These are phyloP conservation scores for Neodontobutis hainanensis DNA, from an alignment of 2,113 vertebrate genomes.

Conservation along the genomic window DNA sequence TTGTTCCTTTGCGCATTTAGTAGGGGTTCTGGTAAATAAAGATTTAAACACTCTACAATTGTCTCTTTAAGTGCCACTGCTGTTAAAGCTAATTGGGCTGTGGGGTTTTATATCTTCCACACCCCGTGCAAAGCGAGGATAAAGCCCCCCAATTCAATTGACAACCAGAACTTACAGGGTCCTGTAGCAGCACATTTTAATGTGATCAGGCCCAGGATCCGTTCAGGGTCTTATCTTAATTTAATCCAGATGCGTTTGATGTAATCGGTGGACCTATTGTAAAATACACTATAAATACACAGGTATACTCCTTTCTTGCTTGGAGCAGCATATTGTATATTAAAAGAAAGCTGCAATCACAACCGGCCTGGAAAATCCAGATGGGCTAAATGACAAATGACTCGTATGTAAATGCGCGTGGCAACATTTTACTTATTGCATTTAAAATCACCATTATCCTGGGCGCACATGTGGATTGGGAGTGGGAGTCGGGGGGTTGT, in stretches of 20 bases:
- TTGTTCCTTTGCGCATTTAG: conserved; percentile 88
- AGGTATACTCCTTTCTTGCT: neutral
- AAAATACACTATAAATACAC: neutral
- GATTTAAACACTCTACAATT: conserved; percentile 92
- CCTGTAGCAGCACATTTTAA: conserved; percentile 39
- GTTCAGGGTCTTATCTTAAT: conserved; percentile 8
- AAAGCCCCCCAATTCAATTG: conserved; percentile 55
- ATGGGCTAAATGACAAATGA: conserved; percentile 71
- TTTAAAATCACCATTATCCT: conserved; percentile 81
- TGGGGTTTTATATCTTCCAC: conserved; percentile 81
- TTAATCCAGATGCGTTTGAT: neutral
- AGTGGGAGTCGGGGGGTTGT: conserved; percentile 65
- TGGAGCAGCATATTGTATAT: conserved; percentile 11
- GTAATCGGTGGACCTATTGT: neutral
- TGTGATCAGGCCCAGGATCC: neutral
- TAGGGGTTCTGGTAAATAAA: conserved; percentile 93
- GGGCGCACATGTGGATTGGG: conserved; percentile 68
- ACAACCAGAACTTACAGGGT: conserved; percentile 37
- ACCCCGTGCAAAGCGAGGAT: conserved; percentile 68
- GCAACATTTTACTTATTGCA: conserved; percentile 76
- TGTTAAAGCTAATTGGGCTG: conserved; percentile 89
- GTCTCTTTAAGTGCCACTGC: conserved; percentile 90
- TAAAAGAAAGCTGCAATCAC: conserved; percentile 22
- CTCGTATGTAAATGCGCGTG: conserved; percentile 70
- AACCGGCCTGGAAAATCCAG: conserved; percentile 26